A percentile compares a stretch with the other conserved stretches of the same genome.
These are phyloP conservation scores for Spinus olivaceus DNA, from an alignment of 2,797 vertebrate species.

Conservation along the genomic window DNA sequence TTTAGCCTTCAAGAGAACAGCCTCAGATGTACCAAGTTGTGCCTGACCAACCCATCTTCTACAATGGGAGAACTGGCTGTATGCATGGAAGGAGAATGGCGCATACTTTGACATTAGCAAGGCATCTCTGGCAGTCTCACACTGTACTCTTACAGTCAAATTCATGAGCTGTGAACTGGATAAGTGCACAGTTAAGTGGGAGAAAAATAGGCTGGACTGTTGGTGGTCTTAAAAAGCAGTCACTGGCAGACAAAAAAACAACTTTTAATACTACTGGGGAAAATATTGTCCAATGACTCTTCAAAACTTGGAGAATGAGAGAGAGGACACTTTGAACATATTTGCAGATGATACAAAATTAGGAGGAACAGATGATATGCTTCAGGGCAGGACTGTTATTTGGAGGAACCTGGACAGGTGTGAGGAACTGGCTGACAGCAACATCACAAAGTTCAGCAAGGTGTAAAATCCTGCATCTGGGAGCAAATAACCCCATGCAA, in stretches of 20 bases:
- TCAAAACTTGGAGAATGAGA: background rate
- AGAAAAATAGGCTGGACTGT: background rate
- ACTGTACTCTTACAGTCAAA: background rate
- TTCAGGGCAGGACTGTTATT: constrained; percentile 18
- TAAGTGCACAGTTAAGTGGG: background rate
- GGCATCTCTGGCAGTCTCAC: background rate
- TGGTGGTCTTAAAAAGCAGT: background rate
- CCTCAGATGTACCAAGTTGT: background rate
- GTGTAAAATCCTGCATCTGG: constrained; percentile 25
- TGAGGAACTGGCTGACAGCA: background rate
- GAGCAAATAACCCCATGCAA: background rate
- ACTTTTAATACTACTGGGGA: background rate
- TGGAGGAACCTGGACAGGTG: constrained; percentile 10
- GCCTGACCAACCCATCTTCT: background rate
- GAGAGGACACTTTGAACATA: background rate
- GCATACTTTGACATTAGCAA: background rate
- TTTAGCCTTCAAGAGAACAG: background rate
- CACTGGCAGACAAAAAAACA: background rate
- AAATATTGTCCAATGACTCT: background rate
- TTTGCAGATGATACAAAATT: background rate
- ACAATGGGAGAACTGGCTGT: background rate
- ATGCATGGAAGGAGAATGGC: background rate
- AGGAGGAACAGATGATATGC: background rate
- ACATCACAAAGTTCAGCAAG: background rate
- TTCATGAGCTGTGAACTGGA: background rate